These are phyloP conservation scores for Myiagra hebetior DNA, from an alignment of 2,113 vertebrate species.

Conservation along the genomic window DNA sequence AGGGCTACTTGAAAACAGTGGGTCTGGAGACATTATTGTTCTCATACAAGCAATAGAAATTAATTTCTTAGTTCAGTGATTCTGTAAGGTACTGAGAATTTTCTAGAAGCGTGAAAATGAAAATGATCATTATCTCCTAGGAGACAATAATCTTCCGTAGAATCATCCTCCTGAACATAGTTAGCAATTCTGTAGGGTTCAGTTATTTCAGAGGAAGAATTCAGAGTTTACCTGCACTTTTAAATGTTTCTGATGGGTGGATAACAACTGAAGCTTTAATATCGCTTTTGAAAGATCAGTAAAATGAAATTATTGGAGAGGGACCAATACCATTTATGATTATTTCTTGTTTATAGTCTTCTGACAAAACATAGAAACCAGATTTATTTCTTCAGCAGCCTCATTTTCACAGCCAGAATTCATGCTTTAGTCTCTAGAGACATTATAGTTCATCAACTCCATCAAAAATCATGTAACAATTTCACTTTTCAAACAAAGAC, in stretches of 20 bases:
- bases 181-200: neutral
- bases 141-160: neutral
- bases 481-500: neutral
- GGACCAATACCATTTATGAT: neutral
- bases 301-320: neutral
- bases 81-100: neutral
- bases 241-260: neutral
- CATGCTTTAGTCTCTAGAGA: neutral
- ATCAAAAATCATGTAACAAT: neutral
- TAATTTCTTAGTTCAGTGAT: slow-evolving; percentile 3
- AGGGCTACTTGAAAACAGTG: neutral
- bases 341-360: neutral
- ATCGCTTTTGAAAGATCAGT: neutral
- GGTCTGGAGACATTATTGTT: neutral
- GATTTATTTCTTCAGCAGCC: neutral
- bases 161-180: neutral
- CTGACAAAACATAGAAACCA: neutral
- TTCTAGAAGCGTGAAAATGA: neutral
- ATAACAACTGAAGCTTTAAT: neutral
- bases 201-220: neutral
- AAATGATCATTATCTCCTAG: neutral
- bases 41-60: neutral
- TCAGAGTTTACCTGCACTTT: neutral
- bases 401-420: neutral
- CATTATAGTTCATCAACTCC: neutral